These are phyloP conservation scores for Gisinianus flammeolus DNA, from an alignment of 2,888 invertebrate species.

Conservation along the genomic window DNA sequence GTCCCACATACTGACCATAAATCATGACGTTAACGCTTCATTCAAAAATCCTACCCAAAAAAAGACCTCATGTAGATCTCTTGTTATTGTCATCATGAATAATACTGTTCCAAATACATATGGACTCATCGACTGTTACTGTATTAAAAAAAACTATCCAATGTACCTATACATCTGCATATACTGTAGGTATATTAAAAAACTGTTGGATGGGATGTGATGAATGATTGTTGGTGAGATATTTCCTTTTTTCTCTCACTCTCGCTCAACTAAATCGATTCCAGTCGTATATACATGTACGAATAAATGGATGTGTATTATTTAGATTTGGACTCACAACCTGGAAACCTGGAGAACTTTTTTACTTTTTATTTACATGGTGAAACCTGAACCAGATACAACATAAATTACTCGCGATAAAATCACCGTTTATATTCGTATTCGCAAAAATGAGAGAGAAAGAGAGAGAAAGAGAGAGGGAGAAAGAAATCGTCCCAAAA, in stretches of 20 bases:
- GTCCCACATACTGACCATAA: conserved; percentile 55
- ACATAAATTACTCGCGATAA: conserved; percentile 22
- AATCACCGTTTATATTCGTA: background rate
- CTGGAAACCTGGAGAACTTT: background rate
- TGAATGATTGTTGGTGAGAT: conserved; percentile 14
- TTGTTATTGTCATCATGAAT: conserved; percentile 21
- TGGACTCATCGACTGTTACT: no score
- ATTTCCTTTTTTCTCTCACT: background rate
- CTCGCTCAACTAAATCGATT: background rate
- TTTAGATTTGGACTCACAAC: background rate
- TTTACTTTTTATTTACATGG: background rate
- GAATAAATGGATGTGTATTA: background rate
- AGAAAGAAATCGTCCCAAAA: background rate
- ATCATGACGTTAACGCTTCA: conserved; percentile 30
- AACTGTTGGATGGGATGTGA: conserved; percentile 8
- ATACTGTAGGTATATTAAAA: background rate
- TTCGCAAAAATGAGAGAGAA: background rate
- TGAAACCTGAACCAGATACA: background rate
- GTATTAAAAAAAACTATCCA: no score
- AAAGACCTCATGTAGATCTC: conserved; percentile 26
- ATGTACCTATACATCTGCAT: no score
- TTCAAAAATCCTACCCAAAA: background rate
- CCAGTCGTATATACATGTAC: conserved; percentile 1
- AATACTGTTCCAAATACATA: conserved; percentile 13
- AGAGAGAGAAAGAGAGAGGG: background rate